A percentile compares a stretch with the other conserved stretches of the same genome.
Conservation (phyloP, 2,888 invertebrate species). For the Cataglyphis altisquamis region DNA sequence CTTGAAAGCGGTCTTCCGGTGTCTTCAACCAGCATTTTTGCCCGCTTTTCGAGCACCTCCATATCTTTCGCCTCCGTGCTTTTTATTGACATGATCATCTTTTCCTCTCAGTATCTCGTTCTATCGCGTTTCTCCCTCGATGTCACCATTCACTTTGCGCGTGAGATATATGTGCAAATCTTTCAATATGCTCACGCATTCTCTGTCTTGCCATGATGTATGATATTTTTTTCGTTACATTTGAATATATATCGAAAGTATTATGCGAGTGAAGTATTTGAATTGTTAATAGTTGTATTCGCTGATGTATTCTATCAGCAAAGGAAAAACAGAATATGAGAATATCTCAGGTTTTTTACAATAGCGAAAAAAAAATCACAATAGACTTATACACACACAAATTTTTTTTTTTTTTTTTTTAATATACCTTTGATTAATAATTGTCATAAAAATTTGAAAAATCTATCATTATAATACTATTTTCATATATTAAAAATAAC, state of each 20-base stretch:
- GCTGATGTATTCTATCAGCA: not conserved
- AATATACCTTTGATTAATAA: not conserved
- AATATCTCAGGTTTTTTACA: not conserved
- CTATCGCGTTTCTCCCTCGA: conserved; percentile 21
- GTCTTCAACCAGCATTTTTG: conserved; percentile 63
- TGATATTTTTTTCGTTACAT: conserved; percentile 26
- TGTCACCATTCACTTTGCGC: conserved; percentile 50
- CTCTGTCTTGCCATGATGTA: not conserved
- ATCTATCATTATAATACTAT: not conserved
- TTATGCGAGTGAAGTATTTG: not conserved
- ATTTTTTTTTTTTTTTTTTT: too few relatives aligned
- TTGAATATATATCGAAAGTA: conserved; percentile 24
- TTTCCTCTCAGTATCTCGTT: conserved; percentile 14
- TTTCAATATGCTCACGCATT: not conserved
- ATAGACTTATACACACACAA: too few relatives aligned
- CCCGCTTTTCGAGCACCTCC: conserved; percentile 23
- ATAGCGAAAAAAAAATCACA: not conserved
- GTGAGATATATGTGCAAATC: not conserved
- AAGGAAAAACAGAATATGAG: not conserved
- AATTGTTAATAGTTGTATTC: not conserved
- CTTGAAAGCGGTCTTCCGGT: conserved; percentile 76
- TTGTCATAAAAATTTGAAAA: not conserved
- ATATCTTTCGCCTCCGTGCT: conserved; percentile 35
- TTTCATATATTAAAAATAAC: conserved; percentile 9
- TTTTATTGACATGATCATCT: conserved; percentile 41